Conservation (phyloP, 2,113 vertebrate species). For the cattle (Bos taurus) region DNA sequence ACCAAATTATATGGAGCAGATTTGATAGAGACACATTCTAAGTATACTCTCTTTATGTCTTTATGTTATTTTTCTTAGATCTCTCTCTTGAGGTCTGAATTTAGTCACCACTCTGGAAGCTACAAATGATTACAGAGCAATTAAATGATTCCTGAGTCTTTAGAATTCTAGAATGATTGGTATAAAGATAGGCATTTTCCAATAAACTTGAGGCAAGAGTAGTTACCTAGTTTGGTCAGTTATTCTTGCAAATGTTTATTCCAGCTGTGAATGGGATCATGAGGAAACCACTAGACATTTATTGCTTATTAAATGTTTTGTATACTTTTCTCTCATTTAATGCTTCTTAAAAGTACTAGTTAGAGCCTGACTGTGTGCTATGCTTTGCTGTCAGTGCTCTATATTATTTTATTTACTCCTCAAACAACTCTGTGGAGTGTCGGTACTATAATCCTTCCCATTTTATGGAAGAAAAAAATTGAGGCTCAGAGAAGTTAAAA, state of each 20-base stretch:
- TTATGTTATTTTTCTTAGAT: constrained; percentile 50
- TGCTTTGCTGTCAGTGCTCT: neutral
- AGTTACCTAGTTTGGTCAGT: neutral
- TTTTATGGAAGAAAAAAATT: neutral
- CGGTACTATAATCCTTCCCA: neutral
- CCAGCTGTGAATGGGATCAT: neutral
- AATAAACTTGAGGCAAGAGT: neutral
- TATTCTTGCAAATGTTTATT: constrained; percentile 2
- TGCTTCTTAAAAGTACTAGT: neutral
- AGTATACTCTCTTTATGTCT: constrained; percentile 47
- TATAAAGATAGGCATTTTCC: neutral
- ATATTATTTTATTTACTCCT: neutral
- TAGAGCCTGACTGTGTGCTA: neutral
- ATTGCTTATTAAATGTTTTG: constrained; percentile 1
- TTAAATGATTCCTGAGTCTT: neutral
- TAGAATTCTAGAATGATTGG: constrained; percentile 3
- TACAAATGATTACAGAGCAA: constrained; percentile 70
- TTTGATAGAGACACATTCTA: constrained; percentile 63
- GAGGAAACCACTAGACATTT: neutral
- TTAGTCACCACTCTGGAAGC: constrained; percentile 63
- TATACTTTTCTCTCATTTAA: neutral
- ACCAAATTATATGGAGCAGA: constrained; percentile 61
- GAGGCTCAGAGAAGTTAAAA: neutral
- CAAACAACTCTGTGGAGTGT: neutral
- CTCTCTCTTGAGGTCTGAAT: constrained; percentile 63